Conservation (phyloP, 1,140 invertebrate species). For the Adoxophyes honmai region DNA sequence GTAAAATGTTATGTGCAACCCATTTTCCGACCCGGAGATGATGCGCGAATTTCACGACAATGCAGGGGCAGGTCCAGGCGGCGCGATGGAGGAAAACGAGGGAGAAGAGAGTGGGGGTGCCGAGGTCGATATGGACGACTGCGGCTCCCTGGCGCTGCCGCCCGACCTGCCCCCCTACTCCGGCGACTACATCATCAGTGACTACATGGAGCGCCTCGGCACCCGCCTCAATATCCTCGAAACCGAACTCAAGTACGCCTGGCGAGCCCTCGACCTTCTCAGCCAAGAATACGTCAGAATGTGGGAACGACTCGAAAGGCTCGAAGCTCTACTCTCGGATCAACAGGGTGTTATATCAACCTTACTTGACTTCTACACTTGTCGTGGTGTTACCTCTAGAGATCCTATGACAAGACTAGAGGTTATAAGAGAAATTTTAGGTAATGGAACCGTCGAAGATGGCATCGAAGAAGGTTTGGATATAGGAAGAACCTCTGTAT, state of each 20-base stretch:
- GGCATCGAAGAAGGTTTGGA: constrained; percentile 80
- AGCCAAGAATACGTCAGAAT: constrained; percentile 96
- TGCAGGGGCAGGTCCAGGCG: constrained; percentile 65
- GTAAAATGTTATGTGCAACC: constrained; percentile 66
- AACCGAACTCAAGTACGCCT: constrained; percentile 93
- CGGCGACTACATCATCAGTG: constrained; percentile 85
- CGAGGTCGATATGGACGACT: constrained; percentile 74
- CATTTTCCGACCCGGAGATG: constrained; percentile 66
- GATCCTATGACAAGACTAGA: constrained; percentile 75
- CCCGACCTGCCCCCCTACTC: constrained; percentile 68
- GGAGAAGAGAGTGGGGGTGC: constrained; percentile 70
- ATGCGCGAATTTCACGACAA: constrained; percentile 74
- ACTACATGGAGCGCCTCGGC: constrained; percentile 93
- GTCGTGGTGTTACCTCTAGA: constrained; percentile 63
- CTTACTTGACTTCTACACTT: constrained; percentile 87
- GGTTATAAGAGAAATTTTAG: constrained; percentile 79
- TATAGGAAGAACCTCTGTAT: constrained; percentile 57
- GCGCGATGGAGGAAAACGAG: constrained; percentile 74
- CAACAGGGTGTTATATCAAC: constrained; percentile 95
- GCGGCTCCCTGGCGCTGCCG: constrained; percentile 62
- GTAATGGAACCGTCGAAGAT: constrained; percentile 79
- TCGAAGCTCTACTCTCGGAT: constrained; percentile 92
- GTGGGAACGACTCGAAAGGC: constrained; percentile 94
- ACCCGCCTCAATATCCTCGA: constrained; percentile 91
- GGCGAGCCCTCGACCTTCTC: constrained; percentile 92